A percentile compares a stretch with the other conserved stretches of the same genome.
Evolutionary conservation across 2,888 invertebrate species (phyloP).

Genomic region (Plebejus melissa): DNA sequence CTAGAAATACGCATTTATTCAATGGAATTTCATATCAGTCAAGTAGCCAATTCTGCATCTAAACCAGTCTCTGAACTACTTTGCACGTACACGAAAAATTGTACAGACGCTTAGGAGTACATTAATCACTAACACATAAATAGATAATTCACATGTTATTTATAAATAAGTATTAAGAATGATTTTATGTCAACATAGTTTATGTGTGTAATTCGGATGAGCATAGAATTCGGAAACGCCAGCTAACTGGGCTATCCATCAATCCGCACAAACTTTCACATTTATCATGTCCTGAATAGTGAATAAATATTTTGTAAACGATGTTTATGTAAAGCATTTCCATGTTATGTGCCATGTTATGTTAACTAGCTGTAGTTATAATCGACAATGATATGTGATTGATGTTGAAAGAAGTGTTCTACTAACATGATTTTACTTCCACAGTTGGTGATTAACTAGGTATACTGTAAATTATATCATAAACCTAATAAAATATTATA

Average conservation of each 20-base stretch:
- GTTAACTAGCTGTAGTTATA: not conserved
- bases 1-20: too few species aligned
- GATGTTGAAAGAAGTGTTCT: conserved; percentile 1
- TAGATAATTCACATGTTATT: too few species aligned
- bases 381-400: not conserved
- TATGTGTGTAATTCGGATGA: not conserved
- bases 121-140: too few species aligned
- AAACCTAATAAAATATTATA: not conserved
- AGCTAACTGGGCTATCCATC: not conserved
- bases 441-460: not conserved
- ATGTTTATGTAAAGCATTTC: not conserved
- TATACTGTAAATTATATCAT: too few species aligned
- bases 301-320: not conserved
- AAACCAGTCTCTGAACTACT: too few species aligned
- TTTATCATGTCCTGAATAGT: conserved; percentile 16
- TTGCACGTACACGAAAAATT: too few species aligned
- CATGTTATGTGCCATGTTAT: not conserved
- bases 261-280: not conserved
- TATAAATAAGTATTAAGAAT: too few species aligned
- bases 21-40: too few species aligned
- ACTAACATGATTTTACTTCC: not conserved
- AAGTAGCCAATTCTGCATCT: too few species aligned
- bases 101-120: too few species aligned
- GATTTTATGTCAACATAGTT: too few species aligned
- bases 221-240: not conserved